Percentiles rank a stretch among this genome's conserved stretches.
phyloP scores from a whole-genome alignment of 2,113 vertebrate genomes.

The Scatophagus argus region DNA sequence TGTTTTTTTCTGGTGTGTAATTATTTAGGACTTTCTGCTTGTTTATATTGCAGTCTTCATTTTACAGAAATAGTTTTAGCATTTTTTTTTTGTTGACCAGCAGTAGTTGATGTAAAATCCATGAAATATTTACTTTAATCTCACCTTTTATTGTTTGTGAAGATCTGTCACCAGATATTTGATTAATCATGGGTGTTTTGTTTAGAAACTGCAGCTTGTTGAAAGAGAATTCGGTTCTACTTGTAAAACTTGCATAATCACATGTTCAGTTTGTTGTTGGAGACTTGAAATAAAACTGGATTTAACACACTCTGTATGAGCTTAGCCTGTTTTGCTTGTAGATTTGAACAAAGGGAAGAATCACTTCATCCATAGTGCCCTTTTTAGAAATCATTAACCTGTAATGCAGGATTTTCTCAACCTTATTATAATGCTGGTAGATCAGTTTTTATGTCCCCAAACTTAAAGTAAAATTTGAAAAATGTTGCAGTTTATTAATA shows the following conservation, averaged over 20 bases:
- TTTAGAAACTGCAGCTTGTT: not conserved
- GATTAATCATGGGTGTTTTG: constrained; percentile 8
- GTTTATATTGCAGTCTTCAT: not conserved
- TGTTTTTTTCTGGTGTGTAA: constrained; percentile 3
- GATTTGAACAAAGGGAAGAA: not conserved
- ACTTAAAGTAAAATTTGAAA: too few species aligned
- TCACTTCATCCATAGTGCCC: not conserved
- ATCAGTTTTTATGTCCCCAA: not conserved
- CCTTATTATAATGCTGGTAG: not conserved
- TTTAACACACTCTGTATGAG: constrained; percentile 16
- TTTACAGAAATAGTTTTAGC: constrained; percentile 12
- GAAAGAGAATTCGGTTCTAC: not conserved
- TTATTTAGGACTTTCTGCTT: constrained; percentile 34
- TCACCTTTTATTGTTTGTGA: constrained; percentile 19
- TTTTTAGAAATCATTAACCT: not conserved
- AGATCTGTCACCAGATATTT: constrained; percentile 17
- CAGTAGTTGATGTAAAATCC: not conserved
- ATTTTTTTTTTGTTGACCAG: constrained; percentile 35
- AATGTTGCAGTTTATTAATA: too few species aligned
- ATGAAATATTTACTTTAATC: constrained; percentile 34
- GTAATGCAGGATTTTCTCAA: not conserved
- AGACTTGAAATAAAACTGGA: constrained; percentile 61
- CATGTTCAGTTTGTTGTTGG: constrained; percentile 41
- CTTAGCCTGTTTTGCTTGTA: not conserved
- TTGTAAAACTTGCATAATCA: constrained; percentile 56